Base-by-base conservation (phyloP, 2,797 vertebrate species). In the Choloepus didactylus region DNA sequence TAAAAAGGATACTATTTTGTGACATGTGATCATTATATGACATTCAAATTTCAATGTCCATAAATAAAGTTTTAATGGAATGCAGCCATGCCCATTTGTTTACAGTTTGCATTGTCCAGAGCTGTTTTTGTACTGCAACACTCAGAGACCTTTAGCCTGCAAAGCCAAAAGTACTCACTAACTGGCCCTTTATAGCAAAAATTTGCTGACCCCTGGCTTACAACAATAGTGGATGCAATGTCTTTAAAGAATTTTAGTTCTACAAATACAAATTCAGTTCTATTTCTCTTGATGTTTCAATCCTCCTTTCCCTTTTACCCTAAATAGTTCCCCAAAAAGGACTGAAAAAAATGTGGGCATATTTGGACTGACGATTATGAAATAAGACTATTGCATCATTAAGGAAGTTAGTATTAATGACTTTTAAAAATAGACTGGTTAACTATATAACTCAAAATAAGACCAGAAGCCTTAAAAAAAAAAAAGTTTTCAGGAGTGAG, bases 391-490 rank as follows among this genome's bases (percentile, higher is more conserved):
- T 44, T 49, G 89, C 19, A 72, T 92, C 62, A 86, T 89, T 73
- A 66, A 90, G 89, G 41, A 95, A 75, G 46, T 41, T 91, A 73
- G 16, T 84, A 1, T 79, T 84, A 49, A 76, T 89, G 23, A 62
- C 62, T 92, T 86, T 94, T 60, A 4, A 80, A 76, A 94, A 75
- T 54, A 59, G 56, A 46, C 80, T 88, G 72, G 9, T 64, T 93
- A 59, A 59, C 35, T 56, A 85, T 51, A 27, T 88, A 86, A 86
- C 77, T 93, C 64, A 93, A 64, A 91, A 59, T 75, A 59, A 89
- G 49, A 88, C n/a, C 75, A 91, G 51, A 79, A 49, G 60, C 12
- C 49, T 64, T 67, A n/a, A n/a, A n/a, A n/a, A n/a, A 12, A 5
- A 12, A 5, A 35, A 73, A 12, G 66, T 70, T 60, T 90, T 89